A percentile compares a stretch with the other conserved stretches of the same genome.
phyloP scores from a whole-genome alignment of 2,797 vertebrate species.

The Adrianichthys oophorus region DNA sequence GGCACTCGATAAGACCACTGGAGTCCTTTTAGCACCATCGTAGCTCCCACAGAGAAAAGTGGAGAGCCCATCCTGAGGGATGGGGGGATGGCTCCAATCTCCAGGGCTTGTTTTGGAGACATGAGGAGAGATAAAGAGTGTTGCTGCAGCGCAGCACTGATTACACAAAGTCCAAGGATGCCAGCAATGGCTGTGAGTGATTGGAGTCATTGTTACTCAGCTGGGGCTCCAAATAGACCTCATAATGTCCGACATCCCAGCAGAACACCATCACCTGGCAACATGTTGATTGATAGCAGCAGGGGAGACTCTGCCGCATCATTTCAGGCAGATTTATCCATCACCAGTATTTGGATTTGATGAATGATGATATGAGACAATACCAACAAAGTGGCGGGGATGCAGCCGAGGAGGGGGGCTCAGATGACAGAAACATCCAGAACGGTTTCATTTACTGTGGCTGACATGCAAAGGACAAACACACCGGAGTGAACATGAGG shows the following conservation, averaged over 20 bases:
- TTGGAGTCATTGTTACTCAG: slow-evolving; percentile 59
- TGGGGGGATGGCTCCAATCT: slow-evolving; percentile 10
- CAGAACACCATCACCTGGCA: slow-evolving; percentile 69
- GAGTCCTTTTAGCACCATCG: slow-evolving; percentile 4
- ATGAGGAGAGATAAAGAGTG: slow-evolving; percentile 16
- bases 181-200: slow-evolving; percentile 65
- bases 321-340: slow-evolving; percentile 72
- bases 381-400: slow-evolving; percentile 56
- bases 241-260: slow-evolving; percentile 64
- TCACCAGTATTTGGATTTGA: slow-evolving; percentile 73
- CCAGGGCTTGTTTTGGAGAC: slow-evolving; percentile 7
- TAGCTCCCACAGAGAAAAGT: slow-evolving; percentile 7
- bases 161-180: slow-evolving; percentile 26
- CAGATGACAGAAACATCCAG: slow-evolving; percentile 55
- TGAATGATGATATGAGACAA: slow-evolving; percentile 69
- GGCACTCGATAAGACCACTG: slow-evolving; percentile 11
- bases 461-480: slow-evolving; percentile 48
- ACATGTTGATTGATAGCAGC: slow-evolving; percentile 67
- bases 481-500: slow-evolving; percentile 20
- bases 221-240: slow-evolving; percentile 65
- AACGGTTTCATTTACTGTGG: slow-evolving; percentile 62
- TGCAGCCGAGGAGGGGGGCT: slow-evolving; percentile 45
- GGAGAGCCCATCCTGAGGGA: slow-evolving; percentile 12
- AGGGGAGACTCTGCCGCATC: slow-evolving; percentile 51
- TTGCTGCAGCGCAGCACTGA: slow-evolving; percentile 15